Base-by-base conservation (phyloP, 2,888 invertebrate genomes). In the Sphecodes monilicornis region DNA sequence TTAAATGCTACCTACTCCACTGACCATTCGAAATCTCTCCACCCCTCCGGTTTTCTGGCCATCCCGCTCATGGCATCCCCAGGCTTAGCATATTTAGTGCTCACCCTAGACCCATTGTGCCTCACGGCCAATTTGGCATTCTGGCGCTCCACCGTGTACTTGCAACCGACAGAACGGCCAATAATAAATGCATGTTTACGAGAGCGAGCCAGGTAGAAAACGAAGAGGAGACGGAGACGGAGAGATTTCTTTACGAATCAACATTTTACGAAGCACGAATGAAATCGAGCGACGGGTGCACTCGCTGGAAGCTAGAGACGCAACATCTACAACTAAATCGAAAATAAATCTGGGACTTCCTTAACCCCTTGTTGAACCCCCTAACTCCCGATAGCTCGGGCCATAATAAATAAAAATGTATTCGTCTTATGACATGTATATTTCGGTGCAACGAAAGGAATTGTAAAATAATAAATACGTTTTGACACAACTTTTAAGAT, bases 1-100 rank as follows among this genome's bases (percentile, higher is more conserved):
- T 90, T 84, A 86, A 90, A 88, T 70, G 82, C 77, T 82, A 82
- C 46, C 78, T 81, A 79, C 84, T 78, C 81, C 82, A 88, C 82
- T 86, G 85, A 84, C 82, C 89, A 78, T 83, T 85, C 74, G 74
- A 83, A 85, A 87, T 76, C 79, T 78, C 82, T 78, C 80, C 60
- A 29, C 57, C 66, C 46, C 39, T 57, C 29, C 36, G 36, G 72
- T 75, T 76, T 36, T 69, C 66, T 36, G 22, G 57, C 22, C 22
- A 11, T 46, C 68, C 32, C 29, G 46, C 11, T n/a, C 8, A 36
- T 18, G 46, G 43, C n/a, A 16, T 18, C 18, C 43, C 71, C 26
- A 22, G 36, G 64, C 60, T 50, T 68, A 54, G 46, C 54, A 73
- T 74, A 78, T 86, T 82, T 85, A 80, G 80, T 39, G 22, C 54